phyloP scores from a whole-genome alignment of 2,113 vertebrate genomes.

The Indicator maculatus region DNA sequence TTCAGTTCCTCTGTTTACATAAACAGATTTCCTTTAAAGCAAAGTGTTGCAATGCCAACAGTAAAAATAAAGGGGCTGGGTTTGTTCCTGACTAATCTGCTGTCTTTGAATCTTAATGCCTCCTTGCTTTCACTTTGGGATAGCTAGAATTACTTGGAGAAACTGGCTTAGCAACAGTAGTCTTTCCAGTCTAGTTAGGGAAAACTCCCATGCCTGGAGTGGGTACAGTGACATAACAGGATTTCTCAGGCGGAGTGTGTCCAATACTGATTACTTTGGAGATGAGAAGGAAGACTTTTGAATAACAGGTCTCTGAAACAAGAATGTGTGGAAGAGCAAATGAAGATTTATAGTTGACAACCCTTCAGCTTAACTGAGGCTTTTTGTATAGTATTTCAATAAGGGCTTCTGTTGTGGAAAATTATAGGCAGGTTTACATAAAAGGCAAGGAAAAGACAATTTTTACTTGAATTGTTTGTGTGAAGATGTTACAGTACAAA shows the following conservation, averaged over 20 bases:
- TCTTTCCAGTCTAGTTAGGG: constrained; percentile 1
- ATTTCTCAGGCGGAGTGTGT: background rate
- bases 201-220: constrained; percentile 31
- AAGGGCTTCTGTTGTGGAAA: background rate
- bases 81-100: constrained; percentile 8
- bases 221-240: background rate
- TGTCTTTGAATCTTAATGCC: constrained; percentile 24
- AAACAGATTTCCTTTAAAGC: constrained; percentile 14
- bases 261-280: background rate
- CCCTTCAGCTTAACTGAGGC: background rate
- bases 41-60: rapidly evolving
- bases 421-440: background rate
- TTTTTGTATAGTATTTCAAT: background rate
- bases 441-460: background rate
- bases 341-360: background rate
- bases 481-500: background rate
- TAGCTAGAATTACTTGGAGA: constrained; percentile 18
- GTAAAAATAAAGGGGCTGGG: background rate
- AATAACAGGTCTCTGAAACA: background rate
- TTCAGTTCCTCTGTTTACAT: background rate
- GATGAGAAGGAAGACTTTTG: background rate
- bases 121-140: background rate
- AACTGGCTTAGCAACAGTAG: constrained; percentile 36
- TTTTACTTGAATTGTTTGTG: background rate
- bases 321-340: background rate